Evolutionary conservation across 2,888 invertebrate genomes (phyloP), one percentile per base, ranked within the genome.

Genomic region (Meghimatium bilineatum): DNA sequence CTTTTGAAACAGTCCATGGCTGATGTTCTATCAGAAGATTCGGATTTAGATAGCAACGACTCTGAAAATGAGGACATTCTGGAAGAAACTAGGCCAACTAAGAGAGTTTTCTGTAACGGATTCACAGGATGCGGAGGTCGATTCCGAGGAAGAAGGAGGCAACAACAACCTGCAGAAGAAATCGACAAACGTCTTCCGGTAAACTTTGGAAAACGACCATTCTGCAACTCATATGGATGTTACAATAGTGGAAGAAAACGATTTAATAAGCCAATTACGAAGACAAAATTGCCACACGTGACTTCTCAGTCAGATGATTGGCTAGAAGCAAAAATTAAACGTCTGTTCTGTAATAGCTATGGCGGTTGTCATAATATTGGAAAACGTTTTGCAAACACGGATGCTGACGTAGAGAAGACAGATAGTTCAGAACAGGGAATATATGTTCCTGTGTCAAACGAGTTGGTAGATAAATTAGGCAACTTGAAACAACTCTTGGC

Each of bases 161-260:
- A 85, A 72, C 84, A 84, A 75, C 66, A 63, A n/a, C 79, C 78
- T 26, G 77, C 66, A 12, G 71, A 17, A 10, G 83, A 79, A n/a
- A 49, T 77, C 8, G 83, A 80, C 76, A 80, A 84, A 52, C 32
- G 86, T 29, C 76, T 75, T 52, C 80, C 69, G 66, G n/a, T 67
- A 14, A 34, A 52, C 34, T 71, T 86, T 20, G 72, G 71, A 38
- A 91, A 91, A 85, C 86, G 91, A n/a, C 89, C 89, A 20, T 90
- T 91, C 85, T 91, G 91, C 80, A 91, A 91, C 29, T 87, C 88
- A 77, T 88, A 87, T 67, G 91, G 91, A 26, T 91, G 91, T 71
- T 88, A 86, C 38, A 90, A 90, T 69, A 83, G 89, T 20, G 88
- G 87, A 49, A 72, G 88, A n/a, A 77, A 82, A 36, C 76, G 82